Percentiles rank a stretch among this genome's conserved stretches.
Conservation (phyloP, 2,113 vertebrate genomes). For the Excalfactoria chinensis region DNA sequence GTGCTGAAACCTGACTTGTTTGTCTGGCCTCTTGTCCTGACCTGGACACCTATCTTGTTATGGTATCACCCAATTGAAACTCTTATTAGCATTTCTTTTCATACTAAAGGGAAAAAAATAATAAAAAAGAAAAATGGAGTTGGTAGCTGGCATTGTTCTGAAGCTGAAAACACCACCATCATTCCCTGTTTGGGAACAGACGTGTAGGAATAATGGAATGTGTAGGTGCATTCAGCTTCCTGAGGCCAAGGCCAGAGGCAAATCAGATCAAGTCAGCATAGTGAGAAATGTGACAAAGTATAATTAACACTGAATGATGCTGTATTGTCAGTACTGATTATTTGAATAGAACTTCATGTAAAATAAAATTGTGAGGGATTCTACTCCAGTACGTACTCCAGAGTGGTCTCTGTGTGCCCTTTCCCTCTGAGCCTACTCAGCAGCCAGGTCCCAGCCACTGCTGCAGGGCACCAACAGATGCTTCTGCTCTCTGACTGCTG, state of each 20-base stretch:
- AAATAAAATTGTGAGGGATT: background rate
- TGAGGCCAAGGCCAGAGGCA: background rate
- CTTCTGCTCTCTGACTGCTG: too few species aligned
- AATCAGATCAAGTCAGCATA: background rate
- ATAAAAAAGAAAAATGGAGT: accelerated
- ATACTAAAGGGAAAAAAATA: background rate
- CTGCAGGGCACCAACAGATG: too few species aligned
- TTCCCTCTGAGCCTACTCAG: background rate
- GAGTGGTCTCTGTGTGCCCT: background rate
- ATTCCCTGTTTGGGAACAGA: background rate
- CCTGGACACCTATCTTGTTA: background rate
- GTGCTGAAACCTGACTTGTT: background rate
- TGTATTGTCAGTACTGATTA: background rate
- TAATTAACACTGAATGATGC: background rate
- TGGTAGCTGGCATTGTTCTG: background rate
- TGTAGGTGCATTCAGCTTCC: background rate
- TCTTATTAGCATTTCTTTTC: background rate
- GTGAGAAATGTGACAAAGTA: background rate
- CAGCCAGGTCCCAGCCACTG: background rate
- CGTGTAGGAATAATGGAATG: background rate
- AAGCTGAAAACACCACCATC: background rate
- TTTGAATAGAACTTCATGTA: background rate
- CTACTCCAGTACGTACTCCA: accelerated
- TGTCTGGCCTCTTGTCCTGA: background rate
- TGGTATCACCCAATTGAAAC: background rate